These are phyloP conservation scores for Polypterus bichir DNA, from an alignment of 2,113 vertebrate genomes.

Conservation along the genomic window DNA sequence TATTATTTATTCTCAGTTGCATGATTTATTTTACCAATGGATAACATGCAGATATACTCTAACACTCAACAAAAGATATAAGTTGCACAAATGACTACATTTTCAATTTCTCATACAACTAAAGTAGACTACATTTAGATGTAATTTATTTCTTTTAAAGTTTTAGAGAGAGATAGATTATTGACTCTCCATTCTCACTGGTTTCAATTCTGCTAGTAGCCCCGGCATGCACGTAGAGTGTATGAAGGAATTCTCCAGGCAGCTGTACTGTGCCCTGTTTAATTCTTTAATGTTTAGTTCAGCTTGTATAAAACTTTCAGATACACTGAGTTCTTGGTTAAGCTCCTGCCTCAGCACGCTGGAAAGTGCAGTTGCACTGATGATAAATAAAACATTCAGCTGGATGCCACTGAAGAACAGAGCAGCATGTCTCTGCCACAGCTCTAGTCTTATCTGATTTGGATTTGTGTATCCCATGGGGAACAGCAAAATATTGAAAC, in stretches of 20 bases:
- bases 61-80: no score
- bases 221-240: background rate
- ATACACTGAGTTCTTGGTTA: slow-evolving; percentile 44
- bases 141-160: no score
- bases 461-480: slow-evolving; percentile 73
- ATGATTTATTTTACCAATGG: no score
- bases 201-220: background rate
- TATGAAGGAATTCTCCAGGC: background rate
- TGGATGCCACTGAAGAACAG: slow-evolving; percentile 58
- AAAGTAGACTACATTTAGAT: no score
- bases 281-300: slow-evolving; percentile 12
- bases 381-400: slow-evolving; percentile 78
- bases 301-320: slow-evolving; percentile 44
- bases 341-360: slow-evolving; percentile 52
- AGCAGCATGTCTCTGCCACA: slow-evolving; percentile 67
- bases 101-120: no score
- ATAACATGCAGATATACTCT: no score
- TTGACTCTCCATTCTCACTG: background rate
- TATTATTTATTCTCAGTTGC: no score
- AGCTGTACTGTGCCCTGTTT: background rate
- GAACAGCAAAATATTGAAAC: slow-evolving; percentile 73
- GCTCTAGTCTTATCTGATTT: slow-evolving; percentile 72
- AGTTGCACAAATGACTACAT: no score
- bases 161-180: background rate
- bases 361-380: slow-evolving; percentile 56